Evolutionary conservation across 2,113 vertebrate species (phyloP), one percentile per base, ranked within the genome.

Genomic region (Dasyurus viverrinus): DNA sequence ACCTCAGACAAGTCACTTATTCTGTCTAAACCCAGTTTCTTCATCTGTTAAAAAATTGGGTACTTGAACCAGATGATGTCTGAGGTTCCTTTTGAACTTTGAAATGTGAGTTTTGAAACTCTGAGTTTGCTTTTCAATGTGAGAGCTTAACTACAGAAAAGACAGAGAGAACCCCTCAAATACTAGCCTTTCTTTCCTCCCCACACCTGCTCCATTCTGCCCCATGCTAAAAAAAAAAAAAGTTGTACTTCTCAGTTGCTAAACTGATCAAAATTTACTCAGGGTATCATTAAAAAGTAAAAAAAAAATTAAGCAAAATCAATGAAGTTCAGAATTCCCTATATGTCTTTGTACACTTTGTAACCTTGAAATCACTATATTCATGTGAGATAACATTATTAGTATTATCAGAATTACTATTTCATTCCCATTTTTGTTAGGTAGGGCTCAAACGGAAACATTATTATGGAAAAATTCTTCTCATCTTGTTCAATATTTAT

Each of bases 11-110:
- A 68, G 8, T 53, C 36, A 1, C 10, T 55, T 53, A 11, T 30
- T 19, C 91, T 96, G 1, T 57, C 24, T 91, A 91, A 91, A 55
- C 89, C 11, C 53, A 53, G 6, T 92, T 95, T 94, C 92, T 46
- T 90, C 60, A n/a, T 46, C 30, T 91, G 68, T 30, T 84, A 91
- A 68, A 46, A 68, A 68, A 36, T 3, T 68, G 30, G 12, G 10
- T 68, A 4, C 10, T 68, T 30, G 57, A 30, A 36, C 30, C 57
- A 60, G 26, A 60, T 60, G 27, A 60, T 10, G 27, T 68, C 3
- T 36, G 36, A 68, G 2, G 2, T 30, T 30, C 27, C 2, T 30
- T 68, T 68, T 68, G 30, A 36, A 68, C 3, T 3, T 11, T 30
- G 2, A 68, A 23, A 14, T 14, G 0, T 57, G 55, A 57, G 25